These are phyloP conservation scores for Pica pica DNA, from an alignment of 2,113 vertebrate genomes.

Conservation along the genomic window DNA sequence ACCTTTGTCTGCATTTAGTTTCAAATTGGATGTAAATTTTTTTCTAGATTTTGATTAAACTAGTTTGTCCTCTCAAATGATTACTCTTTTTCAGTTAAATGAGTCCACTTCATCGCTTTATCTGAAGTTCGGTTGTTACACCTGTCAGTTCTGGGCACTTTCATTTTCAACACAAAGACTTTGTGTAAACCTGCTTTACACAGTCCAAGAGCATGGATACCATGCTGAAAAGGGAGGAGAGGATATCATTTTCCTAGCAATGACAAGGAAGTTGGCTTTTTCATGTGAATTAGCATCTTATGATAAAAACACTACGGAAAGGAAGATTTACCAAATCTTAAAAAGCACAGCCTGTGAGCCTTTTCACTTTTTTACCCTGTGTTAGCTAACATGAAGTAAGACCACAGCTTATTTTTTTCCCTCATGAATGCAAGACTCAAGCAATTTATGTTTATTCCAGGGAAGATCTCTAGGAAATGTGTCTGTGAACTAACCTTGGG, in stretches of 20 bases:
- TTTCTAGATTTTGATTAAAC: background rate
- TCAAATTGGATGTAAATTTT: background rate
- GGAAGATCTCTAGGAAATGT: background rate
- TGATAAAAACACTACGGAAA: background rate
- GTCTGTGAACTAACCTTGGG: background rate
- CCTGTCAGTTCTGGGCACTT: accelerated
- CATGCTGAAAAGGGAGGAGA: background rate
- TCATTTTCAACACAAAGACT: background rate
- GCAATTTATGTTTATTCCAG: background rate
- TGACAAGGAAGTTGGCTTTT: background rate
- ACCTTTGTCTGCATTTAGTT: background rate
- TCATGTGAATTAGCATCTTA: background rate
- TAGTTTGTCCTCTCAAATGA: background rate
- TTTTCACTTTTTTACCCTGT: background rate
- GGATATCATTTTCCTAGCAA: background rate
- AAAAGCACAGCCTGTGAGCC: background rate
- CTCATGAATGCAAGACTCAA: background rate
- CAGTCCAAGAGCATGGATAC: background rate
- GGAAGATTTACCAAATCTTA: background rate
- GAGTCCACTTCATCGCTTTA: background rate
- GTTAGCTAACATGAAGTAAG: background rate
- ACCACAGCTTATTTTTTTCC: background rate
- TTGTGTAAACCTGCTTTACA: background rate
- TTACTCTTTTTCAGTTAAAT: background rate
- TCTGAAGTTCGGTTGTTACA: accelerated